Evolutionary conservation across 2,888 invertebrate genomes (phyloP), one percentile per base, ranked within the genome.

Genomic region (Pardosa pseudoannulata): DNA sequence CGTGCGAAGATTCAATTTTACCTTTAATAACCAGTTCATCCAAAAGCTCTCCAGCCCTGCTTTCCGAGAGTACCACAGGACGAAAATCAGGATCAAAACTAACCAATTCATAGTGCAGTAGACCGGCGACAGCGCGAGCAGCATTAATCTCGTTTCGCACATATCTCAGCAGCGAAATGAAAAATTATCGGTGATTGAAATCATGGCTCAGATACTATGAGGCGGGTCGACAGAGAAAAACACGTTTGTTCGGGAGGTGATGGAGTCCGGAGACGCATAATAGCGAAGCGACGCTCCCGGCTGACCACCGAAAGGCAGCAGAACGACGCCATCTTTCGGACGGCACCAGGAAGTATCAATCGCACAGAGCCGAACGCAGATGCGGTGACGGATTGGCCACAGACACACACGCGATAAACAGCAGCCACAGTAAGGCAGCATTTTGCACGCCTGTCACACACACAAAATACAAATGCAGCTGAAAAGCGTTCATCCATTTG

Each of bases 281-380:
- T 9, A 32, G 19, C 0, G 19, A 11, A 32, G 16, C 67, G 67
- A 31, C 32, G 67, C 32, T 32, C 67, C 32, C 67, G 31, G 32
- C 67, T 32, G 67, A 31, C 23, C 32, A 31, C 67, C n/a, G 67
- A 31, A n/a, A 28, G 3, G 3, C 5, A 3, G 36, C 19, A 36
- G 19, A 36, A 36, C 36, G 67, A 67, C 67, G 67, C 67, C 67
- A 67, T 67, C 67, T 67, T 67, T 32, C 67, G 67, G 67, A 36
- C 32, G 32, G 31, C 67, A 32, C 67, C 67, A 32, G 67, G 67
- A 67, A 67, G 67, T 67, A 67, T 67, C 36, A 67, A 7, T 9
- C 67, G 23, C 36, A n/a, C 32, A 36, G 7, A 65, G 29, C 64
- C 29, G n/a, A n/a, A 65, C 11, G 16, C 6, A 65, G 11, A 46